Evolutionary conservation across 2,797 vertebrate genomes (phyloP), one percentile per base, ranked within the genome.

Genomic region (Buphagus erythrorhynchus): DNA sequence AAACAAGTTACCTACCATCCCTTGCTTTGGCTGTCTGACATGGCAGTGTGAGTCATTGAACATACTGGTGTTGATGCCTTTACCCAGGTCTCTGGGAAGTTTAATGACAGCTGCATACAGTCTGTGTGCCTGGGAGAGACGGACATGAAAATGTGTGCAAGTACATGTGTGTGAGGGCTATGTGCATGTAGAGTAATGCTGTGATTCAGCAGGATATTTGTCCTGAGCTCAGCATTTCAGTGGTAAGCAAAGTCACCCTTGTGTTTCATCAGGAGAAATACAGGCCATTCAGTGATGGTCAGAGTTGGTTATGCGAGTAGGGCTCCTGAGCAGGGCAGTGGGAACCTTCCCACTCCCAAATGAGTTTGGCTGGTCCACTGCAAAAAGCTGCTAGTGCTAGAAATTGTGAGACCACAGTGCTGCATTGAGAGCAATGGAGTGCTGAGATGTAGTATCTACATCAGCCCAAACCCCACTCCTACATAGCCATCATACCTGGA

Each of bases 401-500:
- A 61, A 91, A 38, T 4, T 6, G 58, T 31, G 87, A 87, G 59
- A 59, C 12, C 9, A 24, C 15, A 38, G 36, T 40, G 45, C 36
- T 82, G 58, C 55, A 26, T 18, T 28, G 74, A 78, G 69, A 45
- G 58, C 35, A 38, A 20, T 2, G 26, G 54, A 77, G 25, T 28
- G 40, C 66, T 69, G 71, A 93, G 62, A 26, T 35, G 26, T 15
- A n/a, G 36, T 10, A 49, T 14, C 59, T 59, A 28, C 61, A 48
- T 38, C 38, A 77, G 49, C 51, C 58, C 73, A 78, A 79, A n/a
- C 19, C 36, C 54, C 31, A 8, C 22, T 66, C 61, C 36, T 10
- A 0, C 13, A 33, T 0, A 51, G 73, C 57, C 17, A 4, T 22
- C 43, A 0, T 97, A 99, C 99, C 99, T 99, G 85, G 99, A 99